Percentiles rank a stretch among this genome's conserved stretches.
phyloP scores from a whole-genome alignment of 53 echinoderm and acorn worm species.

The Echinarachnius parma region DNA sequence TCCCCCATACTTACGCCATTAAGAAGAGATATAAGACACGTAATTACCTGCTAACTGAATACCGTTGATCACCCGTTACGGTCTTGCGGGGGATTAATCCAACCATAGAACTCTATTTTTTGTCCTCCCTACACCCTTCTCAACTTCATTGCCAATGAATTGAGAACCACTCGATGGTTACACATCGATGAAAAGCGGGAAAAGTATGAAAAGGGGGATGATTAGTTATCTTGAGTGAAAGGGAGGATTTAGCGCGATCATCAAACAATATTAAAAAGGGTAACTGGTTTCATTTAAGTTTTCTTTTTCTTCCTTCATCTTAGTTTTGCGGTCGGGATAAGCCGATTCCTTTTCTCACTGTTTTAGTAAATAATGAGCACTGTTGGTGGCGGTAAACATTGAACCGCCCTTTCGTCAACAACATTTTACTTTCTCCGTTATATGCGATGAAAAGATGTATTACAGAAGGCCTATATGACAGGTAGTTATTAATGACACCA shows the following conservation, averaged over 20 bases:
- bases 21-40: neutral
- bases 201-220: neutral
- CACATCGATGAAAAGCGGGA: neutral
- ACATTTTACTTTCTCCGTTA: no score
- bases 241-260: conserved; percentile 22
- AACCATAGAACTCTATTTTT: no score
- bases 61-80: conserved; percentile 34
- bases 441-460: no score
- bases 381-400: conserved; percentile 15
- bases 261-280: conserved; percentile 29
- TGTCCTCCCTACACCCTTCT: no score
- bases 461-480: no score
- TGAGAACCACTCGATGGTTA: neutral
- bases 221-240: neutral
- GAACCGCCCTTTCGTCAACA: no score
- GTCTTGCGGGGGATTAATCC: conserved; percentile 24
- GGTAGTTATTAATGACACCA: no score
- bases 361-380: neutral
- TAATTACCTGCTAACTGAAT: conserved; percentile 35
- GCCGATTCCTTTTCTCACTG: no score
- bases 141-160: conserved; percentile 35
- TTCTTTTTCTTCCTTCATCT: conserved; percentile 2
- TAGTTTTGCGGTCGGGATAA: no score
- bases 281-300: neutral
- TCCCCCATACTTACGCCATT: no score